phyloP scores from a whole-genome alignment of 2,888 invertebrate species.

The Megaustenia siamemsis region DNA sequence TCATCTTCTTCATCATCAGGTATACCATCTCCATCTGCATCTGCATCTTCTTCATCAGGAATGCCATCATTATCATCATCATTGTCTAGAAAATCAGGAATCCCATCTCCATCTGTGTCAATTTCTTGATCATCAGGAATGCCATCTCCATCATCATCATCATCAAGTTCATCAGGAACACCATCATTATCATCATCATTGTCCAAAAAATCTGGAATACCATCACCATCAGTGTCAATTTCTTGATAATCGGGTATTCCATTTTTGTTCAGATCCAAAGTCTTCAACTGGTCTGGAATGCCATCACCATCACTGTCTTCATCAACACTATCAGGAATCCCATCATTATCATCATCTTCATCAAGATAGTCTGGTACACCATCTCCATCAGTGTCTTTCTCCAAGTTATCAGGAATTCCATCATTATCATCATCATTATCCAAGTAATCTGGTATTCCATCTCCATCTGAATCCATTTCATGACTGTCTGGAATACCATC shows the following conservation, averaged over 20 bases:
- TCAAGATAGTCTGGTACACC: conserved; percentile 68
- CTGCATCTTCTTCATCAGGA: conserved; percentile 69
- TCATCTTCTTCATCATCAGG: conserved; percentile 72
- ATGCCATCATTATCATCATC: conserved; percentile 72
- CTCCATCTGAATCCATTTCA: conserved; percentile 68
- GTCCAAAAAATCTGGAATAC: conserved; percentile 73
- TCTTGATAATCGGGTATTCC: conserved; percentile 64
- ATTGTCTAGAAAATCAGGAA: conserved; percentile 71
- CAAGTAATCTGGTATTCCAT: conserved; percentile 74
- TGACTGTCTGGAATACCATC: conserved; percentile 67
- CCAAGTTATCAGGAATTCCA: conserved; percentile 66
- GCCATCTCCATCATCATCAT: conserved; percentile 70
- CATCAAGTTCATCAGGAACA: conserved; percentile 69
- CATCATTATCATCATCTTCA: conserved; percentile 68
- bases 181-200: conserved; percentile 72
- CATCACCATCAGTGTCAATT: conserved; percentile 68
- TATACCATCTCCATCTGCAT: conserved; percentile 73
- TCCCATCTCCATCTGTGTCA: conserved; percentile 71
- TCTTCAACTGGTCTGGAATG: conserved; percentile 65
- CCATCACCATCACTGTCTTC: conserved; percentile 71
- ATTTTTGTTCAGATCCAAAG: conserved; percentile 69
- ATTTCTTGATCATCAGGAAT: conserved; percentile 62
- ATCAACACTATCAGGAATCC: conserved; percentile 71
- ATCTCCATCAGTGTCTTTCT: conserved; percentile 64
- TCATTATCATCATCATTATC: conserved; percentile 72